Percentiles rank a stretch among this genome's conserved stretches.
Conservation (phyloP, 2,888 invertebrate genomes). For the Tricholauxania praeusta region DNA sequence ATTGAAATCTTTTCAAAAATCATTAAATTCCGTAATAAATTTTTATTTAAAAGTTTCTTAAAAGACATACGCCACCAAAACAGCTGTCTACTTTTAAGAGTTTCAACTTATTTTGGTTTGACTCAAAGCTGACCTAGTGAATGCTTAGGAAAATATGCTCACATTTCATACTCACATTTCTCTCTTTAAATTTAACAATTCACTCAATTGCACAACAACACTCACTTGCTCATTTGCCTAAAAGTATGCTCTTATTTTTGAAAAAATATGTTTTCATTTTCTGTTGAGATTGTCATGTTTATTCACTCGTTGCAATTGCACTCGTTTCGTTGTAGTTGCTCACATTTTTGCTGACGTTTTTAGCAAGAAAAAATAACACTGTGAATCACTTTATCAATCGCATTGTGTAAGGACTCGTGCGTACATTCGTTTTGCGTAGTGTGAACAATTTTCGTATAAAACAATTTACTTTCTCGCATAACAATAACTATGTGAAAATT, state of each 20-base stretch:
- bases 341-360: conserved; percentile 31
- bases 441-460: neutral
- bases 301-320: conserved; percentile 27
- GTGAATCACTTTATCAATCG: conserved; percentile 33
- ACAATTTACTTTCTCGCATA: too few species aligned
- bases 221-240: conserved; percentile 10
- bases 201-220: neutral
- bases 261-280: neutral
- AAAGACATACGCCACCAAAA: too few species aligned
- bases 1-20: too few species aligned
- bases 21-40: too few species aligned
- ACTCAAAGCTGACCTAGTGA: too few species aligned
- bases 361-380: neutral
- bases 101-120: too few species aligned
- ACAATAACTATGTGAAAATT: too few species aligned
- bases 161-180: too few species aligned
- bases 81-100: too few species aligned
- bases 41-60: too few species aligned
- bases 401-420: conserved; percentile 26
- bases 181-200: neutral
- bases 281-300: neutral
- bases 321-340: conserved; percentile 18
- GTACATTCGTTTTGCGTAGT: neutral
- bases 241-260: conserved; percentile 17
- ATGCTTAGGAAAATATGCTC: too few species aligned